Evolutionary conservation across 2,888 invertebrate species (phyloP).

Genomic region (Dolomedes plantarius): DNA sequence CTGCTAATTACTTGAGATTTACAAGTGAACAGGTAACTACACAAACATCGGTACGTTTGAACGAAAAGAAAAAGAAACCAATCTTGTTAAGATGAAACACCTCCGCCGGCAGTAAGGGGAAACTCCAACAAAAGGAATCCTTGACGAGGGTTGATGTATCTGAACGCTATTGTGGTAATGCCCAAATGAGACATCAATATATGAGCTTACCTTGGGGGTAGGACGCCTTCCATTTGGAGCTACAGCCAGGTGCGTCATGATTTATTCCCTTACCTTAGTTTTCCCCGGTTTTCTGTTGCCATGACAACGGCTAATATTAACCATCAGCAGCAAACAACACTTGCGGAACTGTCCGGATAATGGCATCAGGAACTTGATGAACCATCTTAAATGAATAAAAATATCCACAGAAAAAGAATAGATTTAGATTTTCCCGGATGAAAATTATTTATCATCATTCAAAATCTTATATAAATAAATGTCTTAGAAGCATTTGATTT

Average conservation of each 20-base stretch:
- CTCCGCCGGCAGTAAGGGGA: neutral
- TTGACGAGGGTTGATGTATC: neutral
- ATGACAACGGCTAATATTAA: slow-evolving; percentile 38
- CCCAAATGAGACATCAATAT: slow-evolving; percentile 7
- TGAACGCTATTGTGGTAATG: neutral
- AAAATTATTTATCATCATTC: too few relatives aligned
- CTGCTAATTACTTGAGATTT: neutral
- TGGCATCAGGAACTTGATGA: too few relatives aligned
- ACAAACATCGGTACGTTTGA: neutral
- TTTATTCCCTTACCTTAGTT: slow-evolving; percentile 5
- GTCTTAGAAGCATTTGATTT: too few relatives aligned
- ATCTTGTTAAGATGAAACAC: neutral
- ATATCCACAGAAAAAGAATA: too few relatives aligned
- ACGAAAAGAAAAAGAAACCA: neutral
- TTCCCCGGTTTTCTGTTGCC: slow-evolving; percentile 24
- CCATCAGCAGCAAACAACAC: slow-evolving; percentile 25
- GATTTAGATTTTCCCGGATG: too few relatives aligned
- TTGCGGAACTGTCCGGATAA: slow-evolving; percentile 5
- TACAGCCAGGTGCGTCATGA: neutral
- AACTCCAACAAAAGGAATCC: neutral
- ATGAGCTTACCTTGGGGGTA: neutral
- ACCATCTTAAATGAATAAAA: too few relatives aligned
- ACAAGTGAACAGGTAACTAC: neutral
- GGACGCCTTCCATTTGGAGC: neutral
- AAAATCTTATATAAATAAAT: too few relatives aligned